Evolutionary conservation across 2,113 vertebrate species (phyloP), one percentile per base, ranked within the genome.

Genomic region (Trochalopteron elliotii): DNA sequence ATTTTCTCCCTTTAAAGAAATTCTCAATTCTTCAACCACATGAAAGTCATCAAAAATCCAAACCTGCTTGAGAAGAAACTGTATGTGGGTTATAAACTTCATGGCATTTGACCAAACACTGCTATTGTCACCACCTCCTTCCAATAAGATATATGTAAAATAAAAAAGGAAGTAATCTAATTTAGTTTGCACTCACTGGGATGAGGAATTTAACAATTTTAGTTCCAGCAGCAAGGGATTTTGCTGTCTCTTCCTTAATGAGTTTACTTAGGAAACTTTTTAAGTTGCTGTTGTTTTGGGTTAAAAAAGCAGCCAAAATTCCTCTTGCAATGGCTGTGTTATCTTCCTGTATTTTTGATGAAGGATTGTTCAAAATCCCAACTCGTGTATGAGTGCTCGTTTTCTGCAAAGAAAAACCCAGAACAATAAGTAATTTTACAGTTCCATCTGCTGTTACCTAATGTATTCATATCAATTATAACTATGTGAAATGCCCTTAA

Each of bases 351-450:
- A 99, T 98, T 97, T 98, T 99, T 96, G 98, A 98, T 52, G 97
- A 93, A 87, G 99, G 99, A 97, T 99, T 99, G 98, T 98, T 98
- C 97, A 99, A 98, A 98, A 99, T 93, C 25, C 99, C 99, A 55
- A 99, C 39, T 35, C 99, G 99, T 76, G 98, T 96, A 90, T 98
- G 98, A 67, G 96, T 96, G 97, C 98, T 98, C 94, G 97, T 97
- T 97, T 98, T 99, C 99, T 99, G 97, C 57, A 94, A 83, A 96
- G 71, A 79, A 82, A 72, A 96, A 80, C 19, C 89, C 16, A 74
- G 47, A 83, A 90, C 44, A 91, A 76, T 80, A 53, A 27, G 40
- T 15, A 55, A 76, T 92, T 90, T 90, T 65, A 72, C 49, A 50
- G 39, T 83, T 89, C 44, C 49, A 87, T 71, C 85, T 92, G 74